Percentiles rank a stretch among this genome's conserved stretches.
phyloP scores from a whole-genome alignment of 2,888 invertebrate genomes.

The Ennomos quercinarius region DNA sequence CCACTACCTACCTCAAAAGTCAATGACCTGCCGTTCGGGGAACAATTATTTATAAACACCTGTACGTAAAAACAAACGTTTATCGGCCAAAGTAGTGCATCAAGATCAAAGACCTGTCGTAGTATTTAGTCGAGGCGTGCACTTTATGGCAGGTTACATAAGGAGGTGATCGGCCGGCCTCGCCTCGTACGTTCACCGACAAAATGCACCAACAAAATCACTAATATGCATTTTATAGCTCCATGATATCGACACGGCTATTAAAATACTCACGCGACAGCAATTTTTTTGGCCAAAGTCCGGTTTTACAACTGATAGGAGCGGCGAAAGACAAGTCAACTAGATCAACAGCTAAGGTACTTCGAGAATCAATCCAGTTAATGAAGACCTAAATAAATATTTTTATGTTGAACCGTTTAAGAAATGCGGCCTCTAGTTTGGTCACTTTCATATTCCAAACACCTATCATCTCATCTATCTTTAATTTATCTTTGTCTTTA shows the following conservation, averaged over 20 bases:
- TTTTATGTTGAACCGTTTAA: slow-evolving; percentile 21
- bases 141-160: slow-evolving; percentile 64
- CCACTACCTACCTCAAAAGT: slow-evolving; percentile 50
- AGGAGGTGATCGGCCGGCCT: slow-evolving; percentile 82
- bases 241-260: slow-evolving; percentile 17
- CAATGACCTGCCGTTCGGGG: slow-evolving; percentile 43
- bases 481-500: slow-evolving; percentile 22
- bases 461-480: slow-evolving; percentile 21
- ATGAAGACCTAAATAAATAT: slow-evolving; percentile 15
- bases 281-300: slow-evolving; percentile 28
- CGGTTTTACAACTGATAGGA: slow-evolving; percentile 14
- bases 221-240: slow-evolving; percentile 44
- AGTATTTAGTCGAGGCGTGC: slow-evolving; percentile 56
- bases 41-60: slow-evolving; percentile 45
- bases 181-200: slow-evolving; percentile 70
- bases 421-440: slow-evolving; percentile 26
- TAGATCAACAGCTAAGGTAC: slow-evolving; percentile 1
- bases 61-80: slow-evolving; percentile 41
- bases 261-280: slow-evolving; percentile 20
- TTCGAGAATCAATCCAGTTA: slow-evolving; percentile 3
- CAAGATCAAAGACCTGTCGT: slow-evolving; percentile 64
- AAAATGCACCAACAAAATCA: slow-evolving; percentile 63
- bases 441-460: slow-evolving; percentile 30
- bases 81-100: slow-evolving; percentile 48
- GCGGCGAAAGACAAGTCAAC: neutral